Percentiles rank a stretch among this genome's conserved stretches.
phyloP scores from a whole-genome alignment of 2,797 vertebrate species.

The Tokudaia muenninki region DNA sequence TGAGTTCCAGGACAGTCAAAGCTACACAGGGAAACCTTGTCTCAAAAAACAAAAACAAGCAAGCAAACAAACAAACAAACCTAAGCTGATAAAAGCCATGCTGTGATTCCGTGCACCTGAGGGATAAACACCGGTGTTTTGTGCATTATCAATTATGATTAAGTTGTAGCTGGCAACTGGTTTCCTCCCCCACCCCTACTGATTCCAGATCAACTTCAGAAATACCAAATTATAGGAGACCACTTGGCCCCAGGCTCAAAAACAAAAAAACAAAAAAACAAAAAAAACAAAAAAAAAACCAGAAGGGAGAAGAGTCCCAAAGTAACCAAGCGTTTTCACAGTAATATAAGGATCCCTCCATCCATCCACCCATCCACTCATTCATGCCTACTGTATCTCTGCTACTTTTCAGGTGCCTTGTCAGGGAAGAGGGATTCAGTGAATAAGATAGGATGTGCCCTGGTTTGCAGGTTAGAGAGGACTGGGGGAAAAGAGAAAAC shows the following conservation, averaged over 20 bases:
- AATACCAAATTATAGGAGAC: neutral
- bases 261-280: too few species aligned
- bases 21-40: neutral
- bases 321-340: neutral
- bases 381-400: neutral
- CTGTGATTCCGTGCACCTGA: neutral
- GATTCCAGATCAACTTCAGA: neutral
- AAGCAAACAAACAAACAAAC: neutral
- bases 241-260: neutral
- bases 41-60: neutral
- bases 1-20: neutral
- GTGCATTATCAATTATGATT: neutral
- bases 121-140: neutral
- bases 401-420: neutral
- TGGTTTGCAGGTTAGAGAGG: neutral
- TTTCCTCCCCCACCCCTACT: neutral
- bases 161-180: neutral
- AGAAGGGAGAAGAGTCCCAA: neutral
- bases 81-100: neutral
- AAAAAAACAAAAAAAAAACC: too few species aligned
- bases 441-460: neutral
- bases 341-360: neutral
- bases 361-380: too few species aligned
- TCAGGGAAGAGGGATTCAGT: neutral
- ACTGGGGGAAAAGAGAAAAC: neutral